These are phyloP conservation scores for Troglohyphantes excavatus DNA, from an alignment of 2,888 invertebrate genomes.

Conservation along the genomic window DNA sequence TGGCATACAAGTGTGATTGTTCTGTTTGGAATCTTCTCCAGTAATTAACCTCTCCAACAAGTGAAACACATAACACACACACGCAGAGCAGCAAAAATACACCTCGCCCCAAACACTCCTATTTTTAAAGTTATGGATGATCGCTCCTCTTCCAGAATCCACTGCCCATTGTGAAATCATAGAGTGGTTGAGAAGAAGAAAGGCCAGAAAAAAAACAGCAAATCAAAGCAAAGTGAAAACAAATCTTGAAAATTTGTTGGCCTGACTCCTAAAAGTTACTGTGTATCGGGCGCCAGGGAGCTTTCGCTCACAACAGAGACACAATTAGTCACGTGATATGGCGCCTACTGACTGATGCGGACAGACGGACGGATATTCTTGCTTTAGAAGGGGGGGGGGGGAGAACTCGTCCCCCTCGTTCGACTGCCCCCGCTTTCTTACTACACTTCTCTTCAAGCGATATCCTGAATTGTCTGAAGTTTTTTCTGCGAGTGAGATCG, in stretches of 20 bases:
- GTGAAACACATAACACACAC: too few species aligned
- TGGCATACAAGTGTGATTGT: not conserved
- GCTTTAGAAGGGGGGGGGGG: not conserved
- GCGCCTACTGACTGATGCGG: constrained; percentile 70
- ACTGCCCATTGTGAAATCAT: constrained; percentile 42
- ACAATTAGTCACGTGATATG: constrained; percentile 68
- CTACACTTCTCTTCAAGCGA: not conserved
- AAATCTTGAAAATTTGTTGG: constrained; percentile 72
- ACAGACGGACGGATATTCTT: constrained; percentile 54
- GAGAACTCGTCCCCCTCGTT: constrained; percentile 22
- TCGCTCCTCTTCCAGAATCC: constrained; percentile 2
- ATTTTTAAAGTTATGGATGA: not conserved
- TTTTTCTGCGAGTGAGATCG: too few species aligned
- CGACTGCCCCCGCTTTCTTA: constrained; percentile 2
- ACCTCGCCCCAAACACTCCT: not conserved
- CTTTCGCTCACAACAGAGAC: constrained; percentile 61
- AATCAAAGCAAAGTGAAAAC: constrained; percentile 59
- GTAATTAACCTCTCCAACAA: not conserved
- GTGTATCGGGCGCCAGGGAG: constrained; percentile 50
- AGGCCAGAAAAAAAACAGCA: not conserved
- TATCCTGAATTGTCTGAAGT: not conserved
- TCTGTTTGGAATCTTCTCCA: too few species aligned
- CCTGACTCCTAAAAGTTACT: constrained; percentile 71
- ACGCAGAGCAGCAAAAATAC: too few species aligned
- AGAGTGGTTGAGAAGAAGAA: not conserved